Conservation (phyloP, 2,888 invertebrate genomes). For the Rotaria magnacalcarata region DNA sequence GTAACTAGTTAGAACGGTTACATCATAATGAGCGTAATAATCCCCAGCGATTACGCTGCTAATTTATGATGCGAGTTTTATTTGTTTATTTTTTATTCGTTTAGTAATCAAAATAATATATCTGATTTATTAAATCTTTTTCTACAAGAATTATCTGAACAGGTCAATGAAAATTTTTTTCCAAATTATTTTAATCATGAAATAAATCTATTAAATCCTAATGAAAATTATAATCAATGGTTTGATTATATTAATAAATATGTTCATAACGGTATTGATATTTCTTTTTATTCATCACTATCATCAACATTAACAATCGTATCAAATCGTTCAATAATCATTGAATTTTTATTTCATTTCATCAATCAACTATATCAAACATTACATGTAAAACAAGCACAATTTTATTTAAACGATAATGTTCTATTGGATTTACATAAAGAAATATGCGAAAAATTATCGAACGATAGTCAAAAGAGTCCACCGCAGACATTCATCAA, state of each 20-base stretch:
- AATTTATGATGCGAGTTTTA: background rate
- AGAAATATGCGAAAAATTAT: background rate
- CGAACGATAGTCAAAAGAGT: background rate
- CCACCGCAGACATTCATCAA: background rate
- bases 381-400: background rate
- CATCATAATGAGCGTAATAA: too few species aligned
- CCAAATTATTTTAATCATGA: slow-evolving; percentile 36
- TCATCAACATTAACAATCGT: background rate
- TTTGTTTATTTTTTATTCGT: background rate
- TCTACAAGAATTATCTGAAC: background rate
- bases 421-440: background rate
- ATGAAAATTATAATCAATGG: slow-evolving; percentile 20
- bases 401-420: background rate
- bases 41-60: too few species aligned
- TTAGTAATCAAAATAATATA: slow-evolving; percentile 21
- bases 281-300: background rate
- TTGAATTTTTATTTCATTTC: background rate
- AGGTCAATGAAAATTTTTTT: background rate
- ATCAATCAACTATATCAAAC: background rate
- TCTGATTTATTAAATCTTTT: background rate
- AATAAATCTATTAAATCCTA: background rate
- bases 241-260: slow-evolving; percentile 18
- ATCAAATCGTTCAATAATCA: slow-evolving; percentile 1
- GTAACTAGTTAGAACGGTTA: too few species aligned
- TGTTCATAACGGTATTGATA: background rate